Evolutionary conservation across 1,140 invertebrate species (phyloP).

Genomic region (Drosophila aff.): DNA sequence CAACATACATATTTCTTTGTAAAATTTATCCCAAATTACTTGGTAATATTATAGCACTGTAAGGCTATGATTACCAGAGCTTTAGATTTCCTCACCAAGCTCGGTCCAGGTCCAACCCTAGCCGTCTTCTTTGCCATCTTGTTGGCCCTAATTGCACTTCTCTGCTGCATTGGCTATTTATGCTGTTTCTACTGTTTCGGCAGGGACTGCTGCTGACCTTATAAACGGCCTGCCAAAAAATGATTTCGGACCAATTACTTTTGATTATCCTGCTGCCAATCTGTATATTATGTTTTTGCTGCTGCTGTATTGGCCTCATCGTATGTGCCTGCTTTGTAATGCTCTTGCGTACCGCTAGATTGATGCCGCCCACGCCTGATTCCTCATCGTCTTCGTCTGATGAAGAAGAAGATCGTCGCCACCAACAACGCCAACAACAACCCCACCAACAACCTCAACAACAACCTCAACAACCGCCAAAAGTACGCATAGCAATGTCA

Average conservation of each 20-base stretch:
- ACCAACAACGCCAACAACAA: too few species aligned
- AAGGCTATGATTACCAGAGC: neutral
- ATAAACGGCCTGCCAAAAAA: neutral
- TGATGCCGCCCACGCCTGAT: too few species aligned
- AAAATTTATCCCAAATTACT: neutral
- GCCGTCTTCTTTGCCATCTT: neutral
- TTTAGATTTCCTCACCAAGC: neutral
- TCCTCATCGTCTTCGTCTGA: too few species aligned
- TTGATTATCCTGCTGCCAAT: neutral
- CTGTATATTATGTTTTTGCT: neutral
- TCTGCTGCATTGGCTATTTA: constrained; percentile 26
- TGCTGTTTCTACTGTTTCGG: constrained; percentile 14
- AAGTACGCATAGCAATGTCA: neutral
- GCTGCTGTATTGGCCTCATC: neutral
- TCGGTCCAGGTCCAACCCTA: constrained; percentile 1
- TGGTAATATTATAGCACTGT: neutral
- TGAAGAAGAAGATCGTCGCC: too few species aligned
- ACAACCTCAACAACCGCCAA: neutral
- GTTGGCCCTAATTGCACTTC: neutral
- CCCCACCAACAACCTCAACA: too few species aligned
- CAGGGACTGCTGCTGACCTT: neutral
- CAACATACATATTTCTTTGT: neutral
- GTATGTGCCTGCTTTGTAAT: neutral
- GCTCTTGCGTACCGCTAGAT: neutral
- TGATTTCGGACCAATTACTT: rapidly evolving